phyloP scores from a whole-genome alignment of 2,888 invertebrate genomes.

The Drosophila merina region DNA sequence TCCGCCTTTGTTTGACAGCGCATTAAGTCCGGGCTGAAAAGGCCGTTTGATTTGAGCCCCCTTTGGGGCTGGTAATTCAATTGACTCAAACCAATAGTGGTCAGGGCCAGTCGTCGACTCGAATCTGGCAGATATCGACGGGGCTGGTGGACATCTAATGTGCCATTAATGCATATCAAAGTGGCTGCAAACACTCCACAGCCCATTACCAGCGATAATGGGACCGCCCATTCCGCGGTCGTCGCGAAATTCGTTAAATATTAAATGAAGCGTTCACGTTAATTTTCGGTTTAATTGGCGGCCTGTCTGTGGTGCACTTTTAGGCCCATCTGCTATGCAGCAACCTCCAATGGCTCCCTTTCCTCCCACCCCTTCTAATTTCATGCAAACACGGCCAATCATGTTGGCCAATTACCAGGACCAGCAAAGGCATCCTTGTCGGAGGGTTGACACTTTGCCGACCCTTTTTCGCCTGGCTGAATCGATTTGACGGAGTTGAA shows the following conservation, averaged over 20 bases:
- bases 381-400: slow-evolving; percentile 77
- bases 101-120: slow-evolving; percentile 44
- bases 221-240: slow-evolving; percentile 21
- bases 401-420: slow-evolving; percentile 76
- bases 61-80: slow-evolving; percentile 68
- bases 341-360: background rate
- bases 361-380: slow-evolving; percentile 59
- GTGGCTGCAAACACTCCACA: slow-evolving; percentile 79
- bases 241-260: slow-evolving; percentile 80
- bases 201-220: slow-evolving; percentile 67
- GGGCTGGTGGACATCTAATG: slow-evolving; percentile 64
- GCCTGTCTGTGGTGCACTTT: slow-evolving; percentile 63
- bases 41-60: slow-evolving; percentile 7
- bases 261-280: slow-evolving; percentile 84
- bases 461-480: slow-evolving; percentile 45
- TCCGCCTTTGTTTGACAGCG: slow-evolving; percentile 69
- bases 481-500: slow-evolving; percentile 27
- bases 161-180: slow-evolving; percentile 80
- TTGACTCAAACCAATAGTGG: slow-evolving; percentile 72
- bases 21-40: slow-evolving; percentile 56
- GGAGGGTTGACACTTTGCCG: slow-evolving; percentile 58
- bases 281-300: slow-evolving; percentile 84
- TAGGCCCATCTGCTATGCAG: slow-evolving; percentile 51
- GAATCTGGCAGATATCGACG: slow-evolving; percentile 57
- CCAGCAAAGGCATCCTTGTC: slow-evolving; percentile 45